Evolutionary conservation across 2,113 vertebrate species (phyloP).

Genomic region (Tragelaphus scriptus): DNA sequence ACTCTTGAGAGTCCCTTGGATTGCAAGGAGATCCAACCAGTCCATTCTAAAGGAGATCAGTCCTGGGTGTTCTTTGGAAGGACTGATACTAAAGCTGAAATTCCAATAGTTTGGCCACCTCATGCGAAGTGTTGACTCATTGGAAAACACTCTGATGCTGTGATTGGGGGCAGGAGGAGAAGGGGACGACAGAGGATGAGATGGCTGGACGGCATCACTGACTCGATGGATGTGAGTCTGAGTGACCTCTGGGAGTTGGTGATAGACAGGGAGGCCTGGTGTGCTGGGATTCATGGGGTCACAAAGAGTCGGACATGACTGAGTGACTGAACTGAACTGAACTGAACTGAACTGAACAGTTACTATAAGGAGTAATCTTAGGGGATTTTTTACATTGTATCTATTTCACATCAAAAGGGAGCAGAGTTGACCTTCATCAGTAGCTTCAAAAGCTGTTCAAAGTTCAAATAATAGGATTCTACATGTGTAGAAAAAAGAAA

Average conservation of each 20-base stretch:
- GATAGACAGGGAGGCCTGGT: background rate
- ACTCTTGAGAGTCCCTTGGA: too few relatives aligned
- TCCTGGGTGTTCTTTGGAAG: too few relatives aligned
- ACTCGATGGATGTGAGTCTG: background rate
- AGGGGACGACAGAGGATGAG: too few relatives aligned
- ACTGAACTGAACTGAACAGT: background rate
- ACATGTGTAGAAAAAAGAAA: background rate
- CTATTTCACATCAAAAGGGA: background rate
- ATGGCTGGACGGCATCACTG: too few relatives aligned
- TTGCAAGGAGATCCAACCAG: too few relatives aligned
- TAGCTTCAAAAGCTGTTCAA: background rate
- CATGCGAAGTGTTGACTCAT: too few relatives aligned
- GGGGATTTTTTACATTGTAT: background rate
- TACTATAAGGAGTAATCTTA: background rate
- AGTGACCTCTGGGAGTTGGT: rapidly evolving
- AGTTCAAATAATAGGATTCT: conserved; percentile 1
- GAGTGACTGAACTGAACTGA: background rate
- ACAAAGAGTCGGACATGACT: rapidly evolving
- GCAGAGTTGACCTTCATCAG: background rate
- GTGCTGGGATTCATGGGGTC: rapidly evolving
- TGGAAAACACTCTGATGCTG: too few relatives aligned
- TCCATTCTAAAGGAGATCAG: too few relatives aligned
- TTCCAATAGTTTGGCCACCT: too few relatives aligned
- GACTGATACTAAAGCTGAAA: too few relatives aligned
- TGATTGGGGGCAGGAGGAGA: too few relatives aligned